These are phyloP conservation scores for Peromyscus nudipes DNA, from an alignment of 2,797 vertebrate genomes.

Conservation along the genomic window DNA sequence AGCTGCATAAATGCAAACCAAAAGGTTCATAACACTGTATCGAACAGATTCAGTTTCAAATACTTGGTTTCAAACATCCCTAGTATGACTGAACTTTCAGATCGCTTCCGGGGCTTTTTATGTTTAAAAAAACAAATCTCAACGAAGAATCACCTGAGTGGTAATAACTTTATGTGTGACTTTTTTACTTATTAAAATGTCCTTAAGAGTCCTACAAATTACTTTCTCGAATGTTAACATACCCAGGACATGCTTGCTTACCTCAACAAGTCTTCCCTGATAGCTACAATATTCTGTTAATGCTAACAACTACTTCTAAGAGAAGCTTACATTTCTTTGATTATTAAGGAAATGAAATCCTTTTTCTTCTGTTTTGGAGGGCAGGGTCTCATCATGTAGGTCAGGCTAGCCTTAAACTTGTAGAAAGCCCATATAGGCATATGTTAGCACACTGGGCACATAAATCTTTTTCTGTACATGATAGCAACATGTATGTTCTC, in stretches of 20 bases:
- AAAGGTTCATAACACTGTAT: not conserved
- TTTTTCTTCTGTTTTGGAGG: not conserved
- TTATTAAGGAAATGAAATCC: not conserved
- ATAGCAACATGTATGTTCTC: not conserved
- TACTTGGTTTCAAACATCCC: not conserved
- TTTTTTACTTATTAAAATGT: not conserved
- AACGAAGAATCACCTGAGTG: not conserved
- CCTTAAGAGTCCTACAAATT: not conserved
- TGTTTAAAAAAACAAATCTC: not conserved
- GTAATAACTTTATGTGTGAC: not conserved
- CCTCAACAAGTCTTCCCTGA: slow-evolving; percentile 17
- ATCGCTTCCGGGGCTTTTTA: not conserved
- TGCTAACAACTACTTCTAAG: not conserved
- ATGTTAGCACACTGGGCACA: not conserved
- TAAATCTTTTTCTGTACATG: not conserved
- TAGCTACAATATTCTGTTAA: not conserved
- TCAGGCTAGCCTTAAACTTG: not conserved
- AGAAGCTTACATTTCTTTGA: not conserved
- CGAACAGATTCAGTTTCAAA: not conserved
- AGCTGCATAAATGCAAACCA: not conserved
- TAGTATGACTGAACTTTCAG: not conserved
- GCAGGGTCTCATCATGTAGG: not conserved
- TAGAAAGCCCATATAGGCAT: not conserved
- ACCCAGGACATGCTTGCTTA: not conserved
- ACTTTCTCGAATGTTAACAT: not conserved